A percentile compares a stretch with the other conserved stretches of the same genome.
phyloP scores from a whole-genome alignment of 2,113 vertebrate genomes.

The Hippocampus zosterae region DNA sequence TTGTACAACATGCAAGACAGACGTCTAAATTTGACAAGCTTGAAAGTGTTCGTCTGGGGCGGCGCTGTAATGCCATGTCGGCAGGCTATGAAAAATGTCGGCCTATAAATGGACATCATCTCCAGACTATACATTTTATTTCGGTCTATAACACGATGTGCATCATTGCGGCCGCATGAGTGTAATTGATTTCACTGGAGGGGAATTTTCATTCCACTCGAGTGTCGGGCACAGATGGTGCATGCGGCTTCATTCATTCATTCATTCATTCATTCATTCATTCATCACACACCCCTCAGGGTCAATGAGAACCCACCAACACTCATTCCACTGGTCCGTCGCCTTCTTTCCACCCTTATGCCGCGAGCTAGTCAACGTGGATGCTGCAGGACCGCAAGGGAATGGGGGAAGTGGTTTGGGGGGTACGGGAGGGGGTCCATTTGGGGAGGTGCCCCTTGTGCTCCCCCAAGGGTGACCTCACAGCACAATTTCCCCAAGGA shows the following conservation, averaged over 20 bases:
- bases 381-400: slow-evolving; percentile 26
- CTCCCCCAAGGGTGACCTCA: slow-evolving; percentile 44
- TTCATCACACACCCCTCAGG: slow-evolving; percentile 35
- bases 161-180: slow-evolving; percentile 16
- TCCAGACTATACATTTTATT: background rate
- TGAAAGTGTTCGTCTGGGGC: too few relatives aligned
- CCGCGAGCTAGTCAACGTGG: slow-evolving; percentile 20
- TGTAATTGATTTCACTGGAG: slow-evolving; percentile 32
- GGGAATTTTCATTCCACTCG: slow-evolving; percentile 26
- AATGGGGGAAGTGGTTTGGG: too few relatives aligned
- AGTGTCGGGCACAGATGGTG: slow-evolving; percentile 51
- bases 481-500: slow-evolving; percentile 38
- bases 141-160: background rate
- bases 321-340: slow-evolving; percentile 49
- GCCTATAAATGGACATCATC: background rate
- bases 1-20: too few relatives aligned
- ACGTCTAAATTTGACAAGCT: too few relatives aligned
- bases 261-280: background rate
- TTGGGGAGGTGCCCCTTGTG: slow-evolving; percentile 33
- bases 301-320: slow-evolving; percentile 34
- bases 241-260: slow-evolving; percentile 1
- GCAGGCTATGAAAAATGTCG: background rate
- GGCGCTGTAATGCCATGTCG: background rate
- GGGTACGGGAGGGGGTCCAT: slow-evolving; percentile 13
- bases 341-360: slow-evolving; percentile 30